Evolutionary conservation across 2,113 vertebrate genomes (phyloP), one percentile per base, ranked within the genome.

Genomic region (Spea multiplicata): DNA sequence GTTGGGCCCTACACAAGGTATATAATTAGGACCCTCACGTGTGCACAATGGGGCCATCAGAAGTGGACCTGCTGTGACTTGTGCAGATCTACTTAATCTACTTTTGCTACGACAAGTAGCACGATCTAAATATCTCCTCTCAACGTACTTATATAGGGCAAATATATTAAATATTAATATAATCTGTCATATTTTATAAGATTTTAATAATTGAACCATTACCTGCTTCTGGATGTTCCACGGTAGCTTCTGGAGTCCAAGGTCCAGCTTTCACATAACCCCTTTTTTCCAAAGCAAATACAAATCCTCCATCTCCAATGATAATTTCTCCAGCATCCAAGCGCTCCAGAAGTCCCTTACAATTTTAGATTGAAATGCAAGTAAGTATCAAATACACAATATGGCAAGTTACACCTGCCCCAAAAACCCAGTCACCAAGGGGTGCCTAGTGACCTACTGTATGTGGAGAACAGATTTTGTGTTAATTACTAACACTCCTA

Each of bases 261-360:
- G 97, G 97, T 0, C 97, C 97, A 2, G 97, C 97, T 83, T 97
- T 98, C 4, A 98, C 96, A 0, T 97, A 99, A 9, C 97, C 97
- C 44, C 97, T 91, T 86, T 98, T 99, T 89, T 99, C 97, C 73
- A 99, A 93, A 1, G 96, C 94, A 83, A 99, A 91, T 78, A 99
- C 97, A 84, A 97, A 99, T 5, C 97, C 97, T 57, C 97, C 97
- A 75, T 99, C 97, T 83, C 97, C 97, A 17, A 99, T 91, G 44
- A 99, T 92, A 72, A 99, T 78, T 86, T 98, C 96, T 44, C 96
- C 97, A 0, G 89, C 90, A n/a, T 94, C 88, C 84, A 99, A 86
- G 30, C 97, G 94, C 86, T 97, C 94, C 83, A 99, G 76, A 86
- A 99, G 92, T 30, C 94, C 93, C 97, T 99, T 71, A 71, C 86